These are phyloP conservation scores for Delichon dasypus DNA, from an alignment of 2,797 vertebrate species.

Conservation along the genomic window DNA sequence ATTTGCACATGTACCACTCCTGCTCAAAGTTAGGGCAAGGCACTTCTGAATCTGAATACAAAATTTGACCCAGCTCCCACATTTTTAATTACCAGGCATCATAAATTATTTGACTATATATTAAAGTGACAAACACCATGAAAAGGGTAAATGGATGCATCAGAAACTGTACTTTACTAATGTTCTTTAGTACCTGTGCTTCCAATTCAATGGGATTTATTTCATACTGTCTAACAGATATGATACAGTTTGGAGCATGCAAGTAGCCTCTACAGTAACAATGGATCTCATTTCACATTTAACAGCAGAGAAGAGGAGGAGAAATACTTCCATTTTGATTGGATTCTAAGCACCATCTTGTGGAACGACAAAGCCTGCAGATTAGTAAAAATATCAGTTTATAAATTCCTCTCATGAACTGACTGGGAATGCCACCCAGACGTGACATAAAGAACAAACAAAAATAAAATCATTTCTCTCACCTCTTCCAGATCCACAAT, in stretches of 20 bases:
- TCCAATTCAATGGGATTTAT: neutral
- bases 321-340: slow-evolving; percentile 46
- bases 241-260: rapidly evolving
- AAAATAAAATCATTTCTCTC: neutral
- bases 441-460: neutral
- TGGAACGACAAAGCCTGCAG: neutral
- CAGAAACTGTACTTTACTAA: neutral
- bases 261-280: neutral
- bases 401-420: neutral
- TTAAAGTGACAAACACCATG: neutral
- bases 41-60: neutral
- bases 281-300: neutral
- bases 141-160: neutral
- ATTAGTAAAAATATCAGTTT: neutral
- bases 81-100: neutral
- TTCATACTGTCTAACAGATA: neutral
- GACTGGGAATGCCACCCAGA: neutral
- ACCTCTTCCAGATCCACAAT: neutral
- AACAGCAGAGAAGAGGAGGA: neutral
- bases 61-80: neutral
- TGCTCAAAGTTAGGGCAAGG: neutral
- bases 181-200: neutral
- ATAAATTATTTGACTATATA: slow-evolving; percentile 1
- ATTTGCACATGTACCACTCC: neutral
- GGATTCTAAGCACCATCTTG: slow-evolving; percentile 40